phyloP scores from a whole-genome alignment of 2,797 vertebrate genomes.

The Anguilla megastoma region DNA sequence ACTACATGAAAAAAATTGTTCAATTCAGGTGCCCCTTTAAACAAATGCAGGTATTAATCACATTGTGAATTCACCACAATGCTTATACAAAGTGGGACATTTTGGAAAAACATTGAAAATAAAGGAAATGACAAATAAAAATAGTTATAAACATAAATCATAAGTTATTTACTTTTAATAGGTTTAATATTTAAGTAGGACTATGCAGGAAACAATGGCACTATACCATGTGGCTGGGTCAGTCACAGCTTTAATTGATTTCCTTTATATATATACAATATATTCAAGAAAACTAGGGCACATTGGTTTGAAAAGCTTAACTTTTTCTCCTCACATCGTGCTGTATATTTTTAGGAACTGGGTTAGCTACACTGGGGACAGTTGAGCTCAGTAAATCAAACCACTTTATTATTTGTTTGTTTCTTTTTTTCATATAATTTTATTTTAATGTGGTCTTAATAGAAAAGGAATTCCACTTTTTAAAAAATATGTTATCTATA shows the following conservation, averaged over 20 bases:
- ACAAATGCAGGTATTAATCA: background rate
- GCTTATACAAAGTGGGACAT: background rate
- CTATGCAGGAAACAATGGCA: background rate
- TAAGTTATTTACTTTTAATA: background rate
- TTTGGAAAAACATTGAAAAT: background rate
- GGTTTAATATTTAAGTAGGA: background rate
- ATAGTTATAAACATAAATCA: background rate
- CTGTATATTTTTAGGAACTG: conserved; percentile 15
- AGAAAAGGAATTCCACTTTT: too few relatives aligned
- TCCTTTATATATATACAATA: background rate
- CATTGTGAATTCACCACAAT: background rate
- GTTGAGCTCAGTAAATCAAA: conserved; percentile 8
- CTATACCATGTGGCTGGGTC: background rate
- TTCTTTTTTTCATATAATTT: background rate
- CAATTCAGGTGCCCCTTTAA: background rate
- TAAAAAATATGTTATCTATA: too few relatives aligned
- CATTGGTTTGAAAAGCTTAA: background rate
- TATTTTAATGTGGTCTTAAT: background rate
- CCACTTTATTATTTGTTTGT: background rate
- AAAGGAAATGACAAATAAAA: background rate
- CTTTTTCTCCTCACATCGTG: background rate
- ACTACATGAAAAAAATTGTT: background rate
- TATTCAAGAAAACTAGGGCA: conserved; percentile 23
- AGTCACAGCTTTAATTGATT: conserved; percentile 10
- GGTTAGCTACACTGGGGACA: conserved; percentile 18